Evolutionary conservation across 2,797 vertebrate genomes (phyloP), one percentile per base, ranked within the genome.

Genomic region (Tokudaia tokunoshimensis): DNA sequence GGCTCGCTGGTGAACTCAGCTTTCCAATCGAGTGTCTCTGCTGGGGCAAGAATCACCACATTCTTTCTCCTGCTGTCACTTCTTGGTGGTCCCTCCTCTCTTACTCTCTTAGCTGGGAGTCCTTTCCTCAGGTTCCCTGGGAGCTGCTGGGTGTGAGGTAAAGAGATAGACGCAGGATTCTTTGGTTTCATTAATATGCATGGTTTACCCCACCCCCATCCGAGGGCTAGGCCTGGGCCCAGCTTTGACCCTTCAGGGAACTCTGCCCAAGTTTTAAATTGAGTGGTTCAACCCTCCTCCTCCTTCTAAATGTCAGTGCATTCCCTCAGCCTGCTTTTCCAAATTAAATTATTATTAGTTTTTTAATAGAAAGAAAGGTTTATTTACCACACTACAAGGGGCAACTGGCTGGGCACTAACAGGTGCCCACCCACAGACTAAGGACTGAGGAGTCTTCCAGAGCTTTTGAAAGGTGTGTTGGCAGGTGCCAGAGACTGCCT

Each of bases 391-490:
- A 87, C 9, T 19, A 14, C 67, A 55, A 74, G n/a, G 50, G 85
- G 7, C 65, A 57, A 37, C 67, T 3, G 5, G 26, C n/a, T 74
- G 67, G 65, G 67, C 50, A 55, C 34, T 72, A 52, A 37, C 20
- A 37, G 47, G 50, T 29, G 84, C 34, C 50, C 1, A 3, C 3
- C 50, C 9, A 41, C n/a, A 41, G 67, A 37, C 14, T 19, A 57
- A 74, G n/a, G 50, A 19, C 8, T 1, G 50, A 87, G 13, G 47
- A 55, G 20, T 72, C 13, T 26, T n/a, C 57, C 70, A 15, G 31
- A 94, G 20, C 79, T 26, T 59, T 83, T 85, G 85, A 94, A 86
- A 96, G 67, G 57, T 94, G 78, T 86, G 67, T 59, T 83, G 95
- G 52, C 70, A 26, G 86, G 88, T 34, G 29, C 19, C 41, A 19